phyloP scores from a whole-genome alignment of 2,113 vertebrate genomes.

The Tympanuchus pallidicinctus region DNA sequence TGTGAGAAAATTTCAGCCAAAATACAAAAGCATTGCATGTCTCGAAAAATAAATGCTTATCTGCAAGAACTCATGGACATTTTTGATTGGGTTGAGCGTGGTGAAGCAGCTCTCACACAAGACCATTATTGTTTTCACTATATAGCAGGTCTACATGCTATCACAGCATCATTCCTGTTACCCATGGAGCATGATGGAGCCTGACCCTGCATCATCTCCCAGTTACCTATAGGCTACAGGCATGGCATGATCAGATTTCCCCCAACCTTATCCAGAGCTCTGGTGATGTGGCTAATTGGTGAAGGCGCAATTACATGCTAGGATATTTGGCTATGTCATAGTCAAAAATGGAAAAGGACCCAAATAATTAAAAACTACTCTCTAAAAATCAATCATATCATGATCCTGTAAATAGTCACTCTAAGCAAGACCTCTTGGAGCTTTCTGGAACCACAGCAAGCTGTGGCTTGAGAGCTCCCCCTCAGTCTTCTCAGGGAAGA shows the following conservation, averaged over 20 bases:
- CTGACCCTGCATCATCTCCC: background rate
- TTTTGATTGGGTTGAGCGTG: background rate
- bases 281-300: background rate
- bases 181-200: background rate
- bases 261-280: background rate
- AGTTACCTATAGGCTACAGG: background rate
- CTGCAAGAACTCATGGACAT: background rate
- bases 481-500: background rate
- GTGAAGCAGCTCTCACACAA: background rate
- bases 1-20: conserved; percentile 2
- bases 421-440: background rate
- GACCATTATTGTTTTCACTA: background rate
- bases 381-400: background rate
- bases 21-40: background rate
- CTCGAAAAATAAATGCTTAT: background rate
- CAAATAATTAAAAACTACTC: background rate
- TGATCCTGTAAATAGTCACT: background rate
- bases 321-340: background rate
- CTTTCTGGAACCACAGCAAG: background rate
- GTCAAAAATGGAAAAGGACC: background rate
- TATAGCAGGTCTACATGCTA: background rate
- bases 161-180: background rate
- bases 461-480: background rate
- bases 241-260: background rate
- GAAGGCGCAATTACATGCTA: background rate